These are phyloP conservation scores for Diplazon laetatorius DNA, from an alignment of 2,888 invertebrate genomes.

Conservation along the genomic window DNA sequence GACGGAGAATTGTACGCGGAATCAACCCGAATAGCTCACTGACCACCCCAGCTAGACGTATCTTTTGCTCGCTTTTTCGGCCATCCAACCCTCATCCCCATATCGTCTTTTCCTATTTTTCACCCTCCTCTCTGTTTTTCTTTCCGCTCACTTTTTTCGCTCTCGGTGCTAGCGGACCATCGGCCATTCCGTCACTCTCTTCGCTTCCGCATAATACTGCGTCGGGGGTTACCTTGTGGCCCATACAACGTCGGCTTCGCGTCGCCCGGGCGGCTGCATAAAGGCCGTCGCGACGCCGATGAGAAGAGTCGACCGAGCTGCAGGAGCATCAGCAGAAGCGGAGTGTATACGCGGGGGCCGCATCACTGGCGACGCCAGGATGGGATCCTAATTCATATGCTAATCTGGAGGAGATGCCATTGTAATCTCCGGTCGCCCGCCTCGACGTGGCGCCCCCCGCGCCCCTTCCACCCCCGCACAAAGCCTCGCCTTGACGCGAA, in stretches of 20 bases:
- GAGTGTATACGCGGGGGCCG: slow-evolving; percentile 52
- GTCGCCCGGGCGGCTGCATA: slow-evolving; percentile 52
- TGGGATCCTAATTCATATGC: slow-evolving; percentile 81
- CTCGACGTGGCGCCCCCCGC: slow-evolving; percentile 75
- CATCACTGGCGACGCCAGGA: slow-evolving; percentile 63
- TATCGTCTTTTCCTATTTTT: slow-evolving; percentile 17
- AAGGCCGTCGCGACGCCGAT: slow-evolving; percentile 48
- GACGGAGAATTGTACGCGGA: slow-evolving; percentile 29
- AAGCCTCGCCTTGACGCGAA: slow-evolving; percentile 80
- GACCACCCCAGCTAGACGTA: slow-evolving; percentile 21
- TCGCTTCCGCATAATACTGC: slow-evolving; percentile 57
- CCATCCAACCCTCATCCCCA: slow-evolving; percentile 14
- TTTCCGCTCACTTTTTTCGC: slow-evolving; percentile 50
- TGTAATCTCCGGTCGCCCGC: slow-evolving; percentile 82
- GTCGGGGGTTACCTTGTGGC: slow-evolving; percentile 56
- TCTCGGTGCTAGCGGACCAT: slow-evolving; percentile 61
- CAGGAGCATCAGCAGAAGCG: slow-evolving; percentile 43
- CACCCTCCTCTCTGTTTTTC: slow-evolving; percentile 33
- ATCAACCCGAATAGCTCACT: slow-evolving; percentile 42
- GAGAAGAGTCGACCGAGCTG: slow-evolving; percentile 44
- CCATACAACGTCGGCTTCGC: slow-evolving; percentile 43
- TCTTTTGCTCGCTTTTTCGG: slow-evolving; percentile 28
- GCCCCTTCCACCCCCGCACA: no score
- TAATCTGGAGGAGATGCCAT: slow-evolving; percentile 82
- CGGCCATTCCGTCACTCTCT: slow-evolving; percentile 52